Conservation (phyloP, 2,888 invertebrate species). For the Nesidiocoris tenuis region DNA sequence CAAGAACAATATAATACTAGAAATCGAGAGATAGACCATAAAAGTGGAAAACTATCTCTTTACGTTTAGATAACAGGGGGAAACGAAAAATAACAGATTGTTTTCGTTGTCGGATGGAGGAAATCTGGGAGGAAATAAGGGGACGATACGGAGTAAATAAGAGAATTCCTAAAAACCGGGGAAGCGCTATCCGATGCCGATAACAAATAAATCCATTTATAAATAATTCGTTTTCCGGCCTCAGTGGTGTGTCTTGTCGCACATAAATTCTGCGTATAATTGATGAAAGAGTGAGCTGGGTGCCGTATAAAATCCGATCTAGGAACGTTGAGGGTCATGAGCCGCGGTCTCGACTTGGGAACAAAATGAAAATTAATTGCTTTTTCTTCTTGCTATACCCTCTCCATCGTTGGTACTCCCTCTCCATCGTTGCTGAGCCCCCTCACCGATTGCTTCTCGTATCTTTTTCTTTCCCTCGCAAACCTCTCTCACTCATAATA, state of each 20-base stretch:
- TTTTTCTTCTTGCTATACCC: slow-evolving; percentile 11
- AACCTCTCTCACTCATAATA: too few species aligned
- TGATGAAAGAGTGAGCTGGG: slow-evolving; percentile 17
- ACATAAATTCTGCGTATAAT: slow-evolving; percentile 27
- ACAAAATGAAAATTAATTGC: slow-evolving; percentile 28
- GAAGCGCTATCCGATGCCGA: slow-evolving; percentile 17
- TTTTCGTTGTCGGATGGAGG: too few species aligned
- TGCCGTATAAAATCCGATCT: slow-evolving; percentile 29
- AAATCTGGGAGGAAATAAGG: too few species aligned
- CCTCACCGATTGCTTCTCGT: too few species aligned
- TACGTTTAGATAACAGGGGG: too few species aligned
- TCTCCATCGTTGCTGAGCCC: slow-evolving; percentile 1
- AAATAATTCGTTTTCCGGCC: slow-evolving; percentile 22
- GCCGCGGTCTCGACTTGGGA: slow-evolving; percentile 20
- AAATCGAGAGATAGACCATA: too few species aligned
- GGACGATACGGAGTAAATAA: slow-evolving; percentile 16
- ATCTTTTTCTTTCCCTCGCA: too few species aligned
- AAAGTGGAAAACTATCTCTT: too few species aligned
- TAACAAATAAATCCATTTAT: slow-evolving; percentile 33
- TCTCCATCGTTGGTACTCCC: not conserved
- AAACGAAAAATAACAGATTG: too few species aligned
- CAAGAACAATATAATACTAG: too few species aligned
- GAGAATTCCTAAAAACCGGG: slow-evolving; percentile 7
- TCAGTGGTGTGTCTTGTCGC: slow-evolving; percentile 11
- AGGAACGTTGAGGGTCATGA: slow-evolving; percentile 15